Evolutionary conservation across 2,888 invertebrate species (phyloP), one percentile per base, ranked within the genome.

Genomic region (Aleiodes alternator): DNA sequence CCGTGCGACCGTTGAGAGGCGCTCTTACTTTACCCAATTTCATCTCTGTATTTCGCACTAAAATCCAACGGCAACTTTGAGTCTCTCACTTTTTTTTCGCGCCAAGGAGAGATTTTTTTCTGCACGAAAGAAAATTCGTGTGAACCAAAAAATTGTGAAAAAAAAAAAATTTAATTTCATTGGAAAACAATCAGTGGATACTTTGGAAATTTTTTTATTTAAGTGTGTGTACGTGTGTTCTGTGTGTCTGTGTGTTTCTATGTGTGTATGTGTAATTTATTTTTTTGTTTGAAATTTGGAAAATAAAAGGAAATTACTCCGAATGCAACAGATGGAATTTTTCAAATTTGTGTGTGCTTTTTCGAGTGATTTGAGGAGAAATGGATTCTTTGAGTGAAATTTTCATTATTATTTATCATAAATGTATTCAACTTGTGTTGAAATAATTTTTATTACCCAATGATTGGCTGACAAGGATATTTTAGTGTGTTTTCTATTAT

Each of bases 1-100:
- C 85, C 86, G 89, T 87, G 89, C 89, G 88, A 87, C 88, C 87
- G 88, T 88, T 85, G 88, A 85, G 81, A 83, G 84, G 84, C 82
- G 84, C 83, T 84, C 82, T 81, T 73, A 80, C 78, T 31, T 29
- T 31, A 53, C 14, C 14, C 75, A 81, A 75, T 80, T 76, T 69
- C 23, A 75, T 48, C 23, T 68, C 68, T 50, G 69, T 77, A 51
- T 74, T 61, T 76, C 78, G 74, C 68, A 66, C 11, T 74, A 51
- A 43, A 56, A 29, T 69, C 71, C 75, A 69, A 31, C 38, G 48
- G 48, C 72, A 68, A 69, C 57, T 69, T n/a, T 51, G 29, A 66
- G 31, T 56, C 29, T 11, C 9, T 7, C 48, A 34, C n/a, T n/a
- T n/a, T 57, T 48, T 56, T 48, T 53, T 56, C 71, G 69, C 71